Base-by-base conservation (phyloP, 2,113 vertebrate species). In the Hippopotamus amphibius region DNA sequence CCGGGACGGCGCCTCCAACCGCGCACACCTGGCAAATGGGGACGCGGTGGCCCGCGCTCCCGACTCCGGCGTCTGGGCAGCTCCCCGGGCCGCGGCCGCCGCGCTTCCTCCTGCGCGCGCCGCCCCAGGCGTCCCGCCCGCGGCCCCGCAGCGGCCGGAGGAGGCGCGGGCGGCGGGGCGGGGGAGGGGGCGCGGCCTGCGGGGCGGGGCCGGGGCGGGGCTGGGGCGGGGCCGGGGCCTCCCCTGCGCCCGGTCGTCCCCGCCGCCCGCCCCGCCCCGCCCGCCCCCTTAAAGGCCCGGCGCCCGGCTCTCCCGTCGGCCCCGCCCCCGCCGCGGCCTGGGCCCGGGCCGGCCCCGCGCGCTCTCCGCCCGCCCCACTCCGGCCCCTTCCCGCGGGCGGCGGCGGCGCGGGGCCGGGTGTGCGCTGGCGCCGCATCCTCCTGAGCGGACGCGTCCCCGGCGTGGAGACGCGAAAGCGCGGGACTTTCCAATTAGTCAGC, bases 251-350 rank as follows among this genome's bases (percentile, higher is more conserved):
- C 1, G 8, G 63, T 41, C 26, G 57, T 12, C 33, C 10, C 16
- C 28, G 48, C 43, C 10, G 28, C 68, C 30, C 50, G 46, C 83
- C 50, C 53, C 53, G 46, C 53, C 13, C 48, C 37, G 4, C 41
- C 68, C 69, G 88, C 63, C 96, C 80, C 76, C 86, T 95, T 93
- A 97, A 96, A 94, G 95, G 95, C 48, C 46, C 61, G 0, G 46
- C 69, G 24, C 41, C 65, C n/a, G 37, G 53, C 94, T 77, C 9
- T 55, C 80, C 74, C 57, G 88, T 11, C 43, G 76, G 4, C 55
- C 30, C 59, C 68, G 12, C 46, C 24, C 30, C 21, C 13, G 17
- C 46, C 2, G 14, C 21, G 41, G 26, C 33, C 16, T 22, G 0
- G 5, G 26, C 5, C 87, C 57, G 46, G 6, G 2, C 65, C 6